Percentiles rank a stretch among this genome's conserved stretches.
These are phyloP conservation scores for Chaetogeoica ovagalla DNA, from an alignment of 2,888 invertebrate species.

Conservation along the genomic window DNA sequence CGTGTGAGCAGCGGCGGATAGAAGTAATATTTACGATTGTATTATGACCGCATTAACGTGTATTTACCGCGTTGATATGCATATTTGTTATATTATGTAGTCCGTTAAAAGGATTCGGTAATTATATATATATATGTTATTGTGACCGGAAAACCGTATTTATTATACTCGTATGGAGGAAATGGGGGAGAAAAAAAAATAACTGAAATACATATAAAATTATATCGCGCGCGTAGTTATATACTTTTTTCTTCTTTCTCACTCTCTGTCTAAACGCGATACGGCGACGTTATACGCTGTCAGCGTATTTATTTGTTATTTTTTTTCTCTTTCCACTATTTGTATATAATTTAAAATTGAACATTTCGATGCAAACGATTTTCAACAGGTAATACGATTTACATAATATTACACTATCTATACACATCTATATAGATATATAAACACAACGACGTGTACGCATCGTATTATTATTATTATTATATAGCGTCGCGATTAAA, in stretches of 20 bases:
- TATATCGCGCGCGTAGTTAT: neutral
- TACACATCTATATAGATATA: too few relatives aligned
- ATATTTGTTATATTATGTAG: too few relatives aligned
- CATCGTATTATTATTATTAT: neutral
- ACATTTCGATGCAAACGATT: constrained; percentile 50
- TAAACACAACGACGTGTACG: neutral
- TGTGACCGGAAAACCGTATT: too few relatives aligned
- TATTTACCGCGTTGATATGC: too few relatives aligned
- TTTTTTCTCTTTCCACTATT: constrained; percentile 19
- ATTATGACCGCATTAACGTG: too few relatives aligned
- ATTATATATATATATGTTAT: too few relatives aligned
- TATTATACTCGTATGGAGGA: too few relatives aligned
- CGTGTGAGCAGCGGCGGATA: too few relatives aligned
- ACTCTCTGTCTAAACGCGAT: constrained; percentile 2
- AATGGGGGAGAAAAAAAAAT: too few relatives aligned
- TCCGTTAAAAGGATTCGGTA: too few relatives aligned
- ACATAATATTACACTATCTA: constrained; percentile 26
- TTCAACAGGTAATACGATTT: constrained; percentile 50
- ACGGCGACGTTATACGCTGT: neutral
- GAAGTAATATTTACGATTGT: too few relatives aligned
- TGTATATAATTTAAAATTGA: constrained; percentile 34
- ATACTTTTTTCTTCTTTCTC: neutral
- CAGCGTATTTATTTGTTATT: too few relatives aligned
- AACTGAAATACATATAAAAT: neutral
- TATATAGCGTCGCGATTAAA: constrained; percentile 39